Percentiles rank a stretch among this genome's conserved stretches.
These are phyloP conservation scores for Drosophila sp. DNA, from an alignment of 1,140 invertebrate species.

Conservation along the genomic window DNA sequence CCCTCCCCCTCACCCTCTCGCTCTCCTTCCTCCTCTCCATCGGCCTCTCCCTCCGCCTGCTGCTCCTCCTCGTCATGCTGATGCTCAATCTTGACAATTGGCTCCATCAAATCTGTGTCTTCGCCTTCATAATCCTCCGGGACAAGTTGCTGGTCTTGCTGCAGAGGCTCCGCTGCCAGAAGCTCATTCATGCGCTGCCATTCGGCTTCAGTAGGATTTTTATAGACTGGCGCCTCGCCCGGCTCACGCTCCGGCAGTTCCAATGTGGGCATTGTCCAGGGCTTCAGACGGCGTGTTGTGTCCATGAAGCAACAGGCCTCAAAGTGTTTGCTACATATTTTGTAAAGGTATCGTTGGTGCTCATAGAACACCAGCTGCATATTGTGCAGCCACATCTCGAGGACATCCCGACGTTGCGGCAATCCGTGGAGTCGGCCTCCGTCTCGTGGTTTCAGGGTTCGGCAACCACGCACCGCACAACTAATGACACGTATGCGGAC, in stretches of 20 bases:
- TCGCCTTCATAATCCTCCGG: neutral
- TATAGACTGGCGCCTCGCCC: constrained; percentile 28
- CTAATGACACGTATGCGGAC: constrained; percentile 46
- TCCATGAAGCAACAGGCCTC: constrained; percentile 52
- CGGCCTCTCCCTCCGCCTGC: neutral
- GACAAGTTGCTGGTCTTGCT: neutral
- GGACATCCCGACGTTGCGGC: constrained; percentile 52
- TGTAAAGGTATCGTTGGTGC: constrained; percentile 58
- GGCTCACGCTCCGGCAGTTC: constrained; percentile 36
- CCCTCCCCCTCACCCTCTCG: constrained; percentile 11
- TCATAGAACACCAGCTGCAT: constrained; percentile 51
- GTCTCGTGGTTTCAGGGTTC: constrained; percentile 50
- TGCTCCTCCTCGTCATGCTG: constrained; percentile 15
- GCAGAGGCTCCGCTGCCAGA: neutral
- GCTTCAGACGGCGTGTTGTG: constrained; percentile 32
- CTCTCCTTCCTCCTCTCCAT: too few relatives aligned
- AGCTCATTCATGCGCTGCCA: constrained; percentile 51
- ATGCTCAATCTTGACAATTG: constrained; percentile 49
- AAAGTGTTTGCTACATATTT: constrained; percentile 68
- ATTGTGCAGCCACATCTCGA: constrained; percentile 70
- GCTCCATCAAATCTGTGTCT: constrained; percentile 29
- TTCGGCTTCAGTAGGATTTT: constrained; percentile 53
- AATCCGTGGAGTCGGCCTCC: constrained; percentile 52
- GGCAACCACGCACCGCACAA: constrained; percentile 56
- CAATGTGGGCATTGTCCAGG: constrained; percentile 69